Percentiles rank a stretch among this genome's conserved stretches.
phyloP scores from a whole-genome alignment of 2,888 invertebrate species.

The Perithous albicinctus region DNA sequence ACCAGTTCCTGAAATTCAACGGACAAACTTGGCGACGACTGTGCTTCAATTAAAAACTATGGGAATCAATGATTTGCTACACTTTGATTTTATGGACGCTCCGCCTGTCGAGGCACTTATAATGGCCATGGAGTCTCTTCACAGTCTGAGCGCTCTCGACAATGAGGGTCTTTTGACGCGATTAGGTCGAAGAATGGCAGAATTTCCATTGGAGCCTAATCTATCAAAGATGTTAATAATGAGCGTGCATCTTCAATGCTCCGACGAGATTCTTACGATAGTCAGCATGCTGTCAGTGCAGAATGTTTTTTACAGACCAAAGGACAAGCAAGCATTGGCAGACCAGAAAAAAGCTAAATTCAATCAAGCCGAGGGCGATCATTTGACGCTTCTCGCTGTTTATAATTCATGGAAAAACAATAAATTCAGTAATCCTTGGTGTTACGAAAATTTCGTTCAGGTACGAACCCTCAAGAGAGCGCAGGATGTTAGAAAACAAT shows the following conservation, averaged over 20 bases:
- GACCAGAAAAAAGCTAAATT: conserved; percentile 99
- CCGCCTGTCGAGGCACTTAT: conserved; percentile 99
- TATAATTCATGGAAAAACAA: conserved; percentile 99
- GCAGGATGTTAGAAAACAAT: conserved; percentile 98
- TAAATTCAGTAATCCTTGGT: conserved; percentile 99
- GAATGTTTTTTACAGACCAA: conserved; percentile 98
- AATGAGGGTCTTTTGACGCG: conserved; percentile 95
- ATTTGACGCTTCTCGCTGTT: conserved; percentile 98
- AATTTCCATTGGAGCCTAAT: conserved; percentile 99
- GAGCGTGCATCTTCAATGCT: conserved; percentile 98
- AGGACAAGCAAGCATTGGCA: conserved; percentile 98
- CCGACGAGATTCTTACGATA: conserved; percentile 99
- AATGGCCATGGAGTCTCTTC: conserved; percentile 98
- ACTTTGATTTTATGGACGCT: conserved; percentile 99
- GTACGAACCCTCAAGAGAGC: conserved; percentile 98
- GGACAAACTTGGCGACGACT: conserved; percentile 98
- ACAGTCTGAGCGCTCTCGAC: conserved; percentile 98
- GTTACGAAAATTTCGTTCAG: conserved; percentile 99
- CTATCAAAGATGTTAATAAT: conserved; percentile 99
- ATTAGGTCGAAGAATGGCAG: conserved; percentile 97
- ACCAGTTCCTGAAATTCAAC: conserved; percentile 99
- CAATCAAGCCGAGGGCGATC: conserved; percentile 99
- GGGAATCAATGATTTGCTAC: conserved; percentile 99
- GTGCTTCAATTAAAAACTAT: conserved; percentile 98
- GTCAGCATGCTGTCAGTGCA: conserved; percentile 99